Evolutionary conservation across 2,113 vertebrate genomes (phyloP), one percentile per base, ranked within the genome.

Genomic region (Corapipo altera): DNA sequence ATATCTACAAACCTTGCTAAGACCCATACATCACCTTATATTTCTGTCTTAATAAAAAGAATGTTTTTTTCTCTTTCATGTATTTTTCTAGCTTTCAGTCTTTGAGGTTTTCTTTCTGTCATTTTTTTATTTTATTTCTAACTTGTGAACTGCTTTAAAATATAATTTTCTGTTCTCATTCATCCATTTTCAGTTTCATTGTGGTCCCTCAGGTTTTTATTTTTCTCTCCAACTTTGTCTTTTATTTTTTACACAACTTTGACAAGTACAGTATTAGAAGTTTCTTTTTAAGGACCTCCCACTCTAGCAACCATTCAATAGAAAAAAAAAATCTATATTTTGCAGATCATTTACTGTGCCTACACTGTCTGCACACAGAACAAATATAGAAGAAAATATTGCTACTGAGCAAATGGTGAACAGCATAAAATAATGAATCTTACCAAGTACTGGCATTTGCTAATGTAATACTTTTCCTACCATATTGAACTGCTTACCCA

Each of bases 241-340:
- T 85, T 66, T 79, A 46, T 73, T 83, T 92, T 94, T 91, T 81
- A 80, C 17, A 70, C 18, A 84, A 65, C 49, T 93, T 95, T 92
- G 93, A 91, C 80, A 96, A 92, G 52, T 58, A 55, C 30, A 73
- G 41, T 78, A 81, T 89, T 95, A 87, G 92, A 85, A 78, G 37
- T 59, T 93, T 90, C 27, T 93, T 85, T 85, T 77, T 79, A 95
- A 89, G 66, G 32, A 83, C 61, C 52, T 92, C 76, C 33, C 37
- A 89, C 62, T 84, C 55, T 35, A 79, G 55, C 49, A 95, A 89
- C 78, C 37, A 94, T 91, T 91, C 59, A 91, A 95, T 69, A 72
- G 35, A 92, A 85, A 95, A 95, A 89, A 69, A 84, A 95, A 93
- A 93, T 87, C 70, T 94, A 59, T 96, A 66, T 91, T 94, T 90